Conservation (phyloP, 2,797 vertebrate species). For the Phataginus tetradactyla region DNA sequence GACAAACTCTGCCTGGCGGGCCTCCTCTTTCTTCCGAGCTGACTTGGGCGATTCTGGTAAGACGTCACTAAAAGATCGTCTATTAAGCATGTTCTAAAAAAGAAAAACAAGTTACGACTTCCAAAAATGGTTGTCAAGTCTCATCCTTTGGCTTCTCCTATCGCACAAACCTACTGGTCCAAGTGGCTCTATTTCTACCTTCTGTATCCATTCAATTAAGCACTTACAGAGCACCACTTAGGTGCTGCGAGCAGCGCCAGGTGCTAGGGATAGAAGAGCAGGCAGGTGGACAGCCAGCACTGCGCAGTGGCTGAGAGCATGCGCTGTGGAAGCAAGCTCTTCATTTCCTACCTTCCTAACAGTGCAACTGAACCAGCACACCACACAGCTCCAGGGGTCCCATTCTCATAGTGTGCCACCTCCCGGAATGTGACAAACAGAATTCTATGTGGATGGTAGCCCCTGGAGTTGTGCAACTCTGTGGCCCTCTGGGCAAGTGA, state of each 20-base stretch:
- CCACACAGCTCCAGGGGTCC: background rate
- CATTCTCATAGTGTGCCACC: no score
- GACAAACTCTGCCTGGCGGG: constrained; percentile 97
- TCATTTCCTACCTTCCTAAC: background rate
- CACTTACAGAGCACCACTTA: accelerated
- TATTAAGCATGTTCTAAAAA: constrained; percentile 98
- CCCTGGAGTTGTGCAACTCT: background rate
- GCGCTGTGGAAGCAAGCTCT: background rate
- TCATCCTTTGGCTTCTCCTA: background rate
- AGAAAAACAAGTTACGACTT: constrained; percentile 64
- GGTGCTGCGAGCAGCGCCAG: background rate
- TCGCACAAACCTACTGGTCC: background rate
- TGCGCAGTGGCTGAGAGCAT: background rate
- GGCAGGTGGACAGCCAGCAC: background rate
- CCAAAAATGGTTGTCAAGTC: background rate
- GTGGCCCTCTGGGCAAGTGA: background rate
- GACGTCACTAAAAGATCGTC: constrained; percentile 98
- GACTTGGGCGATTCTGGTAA: constrained; percentile 98
- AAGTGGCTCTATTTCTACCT: background rate
- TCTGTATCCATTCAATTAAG: background rate
- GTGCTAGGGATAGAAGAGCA: background rate
- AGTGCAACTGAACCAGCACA: background rate
- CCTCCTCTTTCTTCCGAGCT: constrained; percentile 97
- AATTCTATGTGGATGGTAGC: background rate
- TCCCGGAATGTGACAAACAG: accelerated